Percentiles rank a stretch among this genome's conserved stretches.
phyloP scores from a whole-genome alignment of 2,113 vertebrate genomes.

The Pseudonaja textilis region DNA sequence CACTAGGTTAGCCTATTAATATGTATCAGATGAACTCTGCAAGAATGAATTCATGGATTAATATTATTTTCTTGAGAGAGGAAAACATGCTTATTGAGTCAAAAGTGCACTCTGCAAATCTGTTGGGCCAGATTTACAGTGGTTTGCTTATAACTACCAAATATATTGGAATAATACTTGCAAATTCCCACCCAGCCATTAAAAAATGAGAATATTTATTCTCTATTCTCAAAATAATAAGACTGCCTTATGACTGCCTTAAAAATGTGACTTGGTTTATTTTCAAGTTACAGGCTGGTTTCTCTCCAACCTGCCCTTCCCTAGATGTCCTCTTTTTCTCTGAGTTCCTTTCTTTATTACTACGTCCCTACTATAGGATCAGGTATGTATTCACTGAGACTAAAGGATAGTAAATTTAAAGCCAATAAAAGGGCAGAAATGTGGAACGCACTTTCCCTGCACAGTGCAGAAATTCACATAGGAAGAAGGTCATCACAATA shows the following conservation, averaged over 20 bases:
- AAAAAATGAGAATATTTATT: background rate
- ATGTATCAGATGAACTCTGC: background rate
- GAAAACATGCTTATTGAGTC: background rate
- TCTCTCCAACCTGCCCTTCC: background rate
- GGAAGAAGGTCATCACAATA: slow-evolving; percentile 18
- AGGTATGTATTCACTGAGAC: slow-evolving; percentile 41
- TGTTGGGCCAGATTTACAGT: background rate
- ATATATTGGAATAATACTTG: background rate
- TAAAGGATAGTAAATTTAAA: slow-evolving; percentile 35
- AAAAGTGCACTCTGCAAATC: background rate
- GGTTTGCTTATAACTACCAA: background rate
- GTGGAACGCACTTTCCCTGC: slow-evolving; percentile 21
- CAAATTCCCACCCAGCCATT: background rate
- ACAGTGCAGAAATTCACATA: slow-evolving; percentile 15
- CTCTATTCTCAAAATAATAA: background rate
- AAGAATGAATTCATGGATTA: background rate
- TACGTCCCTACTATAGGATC: slow-evolving; percentile 21
- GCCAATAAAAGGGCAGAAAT: slow-evolving; percentile 44
- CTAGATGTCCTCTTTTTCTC: background rate
- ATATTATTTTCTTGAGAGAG: background rate
- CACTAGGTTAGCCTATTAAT: background rate
- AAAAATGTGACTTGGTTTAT: background rate
- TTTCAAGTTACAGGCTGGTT: slow-evolving; percentile 15
- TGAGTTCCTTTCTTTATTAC: slow-evolving; percentile 11
- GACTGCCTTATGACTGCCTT: background rate